Evolutionary conservation across 2,113 vertebrate genomes (phyloP), one percentile per base, ranked within the genome.

Genomic region (Rafetus swinhoei): DNA sequence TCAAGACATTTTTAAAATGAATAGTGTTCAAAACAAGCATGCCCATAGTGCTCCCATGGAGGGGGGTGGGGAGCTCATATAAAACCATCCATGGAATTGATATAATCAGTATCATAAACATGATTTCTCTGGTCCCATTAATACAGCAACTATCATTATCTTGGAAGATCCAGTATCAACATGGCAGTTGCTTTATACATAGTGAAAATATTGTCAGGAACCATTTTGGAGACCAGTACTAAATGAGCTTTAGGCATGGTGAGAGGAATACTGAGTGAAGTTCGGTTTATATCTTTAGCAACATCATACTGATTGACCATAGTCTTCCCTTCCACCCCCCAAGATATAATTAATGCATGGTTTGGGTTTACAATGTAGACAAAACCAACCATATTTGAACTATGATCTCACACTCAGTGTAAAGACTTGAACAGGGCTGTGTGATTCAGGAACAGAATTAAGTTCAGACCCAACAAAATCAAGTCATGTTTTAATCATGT

Each of bases 361-460:
- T 32, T 65, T 65, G 29, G 62, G n/a, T 8, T 69, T 9, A 7
- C 24, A 16, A 32, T 1, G 1, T 16, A n/a, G n/a, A 53, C 16
- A 29, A 81, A 54, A 22, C 1, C 50, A 52, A 1, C 52, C 1
- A 27, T 52, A 15, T 79, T 52, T 45, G 45, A 79, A 52, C 76
- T 52, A 45, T 50, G 45, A 24, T 29, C 25, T 45, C 25, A 52
- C 21, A 45, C 22, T 7, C 10, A 24, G 9, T 52, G 57, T 62
- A 57, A 15, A 1, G 8, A 9, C 1, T 1, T 14, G 13, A n/a
- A 8, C 29, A 25, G 39, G 1, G 11, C 21, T 18, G 1, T 12
- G 53, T 4, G 1, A 50, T 12, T 50, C 77, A 32, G 77, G 27
- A 50, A 15, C 60, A 32, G 29, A 15, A 15, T 32, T 32, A 6